Conservation (phyloP, 2,888 invertebrate species). For the Seladonia tumulorum region DNA sequence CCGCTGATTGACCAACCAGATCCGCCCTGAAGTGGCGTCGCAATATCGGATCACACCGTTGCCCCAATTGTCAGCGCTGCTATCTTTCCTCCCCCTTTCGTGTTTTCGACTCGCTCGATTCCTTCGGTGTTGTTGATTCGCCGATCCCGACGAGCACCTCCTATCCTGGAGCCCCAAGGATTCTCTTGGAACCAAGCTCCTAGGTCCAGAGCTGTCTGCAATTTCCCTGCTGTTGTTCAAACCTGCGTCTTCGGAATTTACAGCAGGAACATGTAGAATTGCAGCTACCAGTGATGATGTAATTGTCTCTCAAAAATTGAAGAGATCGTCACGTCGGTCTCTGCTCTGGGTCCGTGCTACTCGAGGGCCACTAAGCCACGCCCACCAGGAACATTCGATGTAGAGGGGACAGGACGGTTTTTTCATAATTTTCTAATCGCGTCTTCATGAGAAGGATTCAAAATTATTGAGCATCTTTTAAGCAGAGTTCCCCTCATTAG, state of each 20-base stretch:
- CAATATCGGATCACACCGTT: slow-evolving; percentile 73
- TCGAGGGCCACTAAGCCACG: too few relatives aligned
- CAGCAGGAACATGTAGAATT: not conserved
- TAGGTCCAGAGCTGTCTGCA: not conserved
- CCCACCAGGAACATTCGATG: too few relatives aligned
- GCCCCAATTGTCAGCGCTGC: slow-evolving; percentile 72
- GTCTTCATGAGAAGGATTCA: not conserved
- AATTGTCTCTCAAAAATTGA: too few relatives aligned
- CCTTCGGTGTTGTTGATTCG: slow-evolving; percentile 60
- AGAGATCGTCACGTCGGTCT: too few relatives aligned
- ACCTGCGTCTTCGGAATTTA: not conserved
- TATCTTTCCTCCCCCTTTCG: slow-evolving; percentile 67
- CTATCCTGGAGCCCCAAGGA: not conserved
- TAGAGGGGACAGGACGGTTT: too few relatives aligned
- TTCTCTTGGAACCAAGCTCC: not conserved
- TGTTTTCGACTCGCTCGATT: slow-evolving; percentile 59
- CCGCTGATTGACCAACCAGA: slow-evolving; percentile 79
- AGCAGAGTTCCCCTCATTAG: not conserved
- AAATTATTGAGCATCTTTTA: not conserved
- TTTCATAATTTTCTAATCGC: not conserved
- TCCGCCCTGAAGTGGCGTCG: slow-evolving; percentile 77
- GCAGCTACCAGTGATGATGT: too few relatives aligned
- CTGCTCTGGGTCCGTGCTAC: too few relatives aligned
- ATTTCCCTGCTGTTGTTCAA: not conserved
- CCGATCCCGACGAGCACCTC: slow-evolving; percentile 15